Evolutionary conservation across 1,140 invertebrate genomes (phyloP).

Genomic region (Drosophila murphyi): DNA sequence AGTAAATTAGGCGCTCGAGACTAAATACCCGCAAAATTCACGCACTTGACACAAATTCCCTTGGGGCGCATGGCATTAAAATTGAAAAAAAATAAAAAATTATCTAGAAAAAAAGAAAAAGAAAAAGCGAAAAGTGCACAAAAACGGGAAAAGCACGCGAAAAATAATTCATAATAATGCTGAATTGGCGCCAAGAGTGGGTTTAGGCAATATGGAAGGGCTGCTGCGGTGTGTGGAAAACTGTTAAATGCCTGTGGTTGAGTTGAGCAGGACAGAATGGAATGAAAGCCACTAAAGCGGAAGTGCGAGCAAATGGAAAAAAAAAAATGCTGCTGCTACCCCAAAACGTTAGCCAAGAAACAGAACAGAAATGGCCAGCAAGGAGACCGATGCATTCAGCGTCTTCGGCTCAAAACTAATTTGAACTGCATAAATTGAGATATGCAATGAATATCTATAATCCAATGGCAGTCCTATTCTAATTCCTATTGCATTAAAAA

Average conservation of each 20-base stretch:
- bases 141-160: conserved; percentile 52
- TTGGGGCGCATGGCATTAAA: conserved; percentile 65
- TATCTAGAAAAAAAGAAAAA: conserved; percentile 25
- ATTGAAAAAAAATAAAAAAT: conserved; percentile 59
- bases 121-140: conserved; percentile 17
- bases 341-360: conserved; percentile 43
- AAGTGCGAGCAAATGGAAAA: conserved; percentile 51
- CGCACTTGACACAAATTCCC: conserved; percentile 77
- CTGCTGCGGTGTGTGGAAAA: neutral
- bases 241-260: conserved; percentile 28
- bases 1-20: conserved; percentile 69
- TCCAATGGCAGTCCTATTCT: neutral
- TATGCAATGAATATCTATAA: conserved; percentile 15
- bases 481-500: neutral
- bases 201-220: neutral
- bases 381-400: conserved; percentile 4
- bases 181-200: conserved; percentile 19
- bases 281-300: conserved; percentile 45
- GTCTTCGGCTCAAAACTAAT: conserved; percentile 17
- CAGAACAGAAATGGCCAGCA: neutral
- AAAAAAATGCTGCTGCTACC: conserved; percentile 62
- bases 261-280: conserved; percentile 47
- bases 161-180: conserved; percentile 69
- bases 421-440: conserved; percentile 42
- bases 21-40: conserved; percentile 66